Conservation (phyloP, 1,140 invertebrate genomes). For the Drosophila gunungcola region DNA sequence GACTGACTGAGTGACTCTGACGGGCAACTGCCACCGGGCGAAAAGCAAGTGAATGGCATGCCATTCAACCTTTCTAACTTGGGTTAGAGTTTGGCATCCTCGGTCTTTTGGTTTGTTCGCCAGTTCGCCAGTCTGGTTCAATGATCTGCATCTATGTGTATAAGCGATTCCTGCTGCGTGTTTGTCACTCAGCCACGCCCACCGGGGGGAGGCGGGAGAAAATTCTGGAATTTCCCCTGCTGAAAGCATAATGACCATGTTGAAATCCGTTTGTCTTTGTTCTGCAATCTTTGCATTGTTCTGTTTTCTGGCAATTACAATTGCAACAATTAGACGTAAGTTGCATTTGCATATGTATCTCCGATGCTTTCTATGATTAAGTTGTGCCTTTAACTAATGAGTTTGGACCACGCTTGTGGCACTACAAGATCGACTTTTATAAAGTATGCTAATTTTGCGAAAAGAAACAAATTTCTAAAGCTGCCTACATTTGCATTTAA, state of each 20-base stretch:
- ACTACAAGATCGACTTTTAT: background rate
- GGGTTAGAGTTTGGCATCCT: slow-evolving; percentile 67
- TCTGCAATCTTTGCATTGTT: slow-evolving; percentile 32
- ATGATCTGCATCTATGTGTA: slow-evolving; percentile 40
- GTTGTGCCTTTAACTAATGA: slow-evolving; percentile 36
- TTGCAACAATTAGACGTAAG: slow-evolving; percentile 34
- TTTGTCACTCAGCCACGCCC: slow-evolving; percentile 63
- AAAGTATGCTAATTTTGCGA: slow-evolving; percentile 40
- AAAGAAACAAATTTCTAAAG: slow-evolving; percentile 68
- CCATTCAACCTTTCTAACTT: slow-evolving; percentile 78
- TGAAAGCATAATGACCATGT: slow-evolving; percentile 46
- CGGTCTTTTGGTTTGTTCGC: slow-evolving; percentile 23
- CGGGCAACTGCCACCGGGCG: slow-evolving; percentile 56
- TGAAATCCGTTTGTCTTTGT: slow-evolving; percentile 34
- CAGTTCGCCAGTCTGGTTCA: slow-evolving; percentile 34
- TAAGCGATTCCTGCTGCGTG: slow-evolving; percentile 28
- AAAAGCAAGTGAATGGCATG: slow-evolving; percentile 65
- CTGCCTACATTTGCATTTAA: slow-evolving; percentile 58
- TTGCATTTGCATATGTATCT: slow-evolving; percentile 24
- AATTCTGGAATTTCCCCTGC: slow-evolving; percentile 32
- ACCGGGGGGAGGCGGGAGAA: background rate
- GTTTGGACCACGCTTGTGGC: slow-evolving; percentile 12
- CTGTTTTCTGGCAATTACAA: slow-evolving; percentile 31
- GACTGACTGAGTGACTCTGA: slow-evolving; percentile 62
- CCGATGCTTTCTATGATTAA: slow-evolving; percentile 34